These are phyloP conservation scores for Pararge aegeria DNA, from an alignment of 1,140 invertebrate genomes.

Conservation along the genomic window DNA sequence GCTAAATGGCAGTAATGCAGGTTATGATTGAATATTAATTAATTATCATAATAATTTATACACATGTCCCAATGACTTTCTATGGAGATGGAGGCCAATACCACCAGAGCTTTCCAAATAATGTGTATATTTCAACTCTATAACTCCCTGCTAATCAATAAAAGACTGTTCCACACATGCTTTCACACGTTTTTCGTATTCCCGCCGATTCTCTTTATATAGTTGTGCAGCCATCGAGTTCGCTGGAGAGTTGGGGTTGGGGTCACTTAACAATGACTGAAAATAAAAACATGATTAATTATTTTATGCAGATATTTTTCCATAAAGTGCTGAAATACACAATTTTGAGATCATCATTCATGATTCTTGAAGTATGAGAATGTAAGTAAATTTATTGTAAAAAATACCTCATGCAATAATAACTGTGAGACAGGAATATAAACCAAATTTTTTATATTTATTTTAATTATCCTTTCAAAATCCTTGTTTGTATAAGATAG, in stretches of 20 bases:
- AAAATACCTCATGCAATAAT: no score
- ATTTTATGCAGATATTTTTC: no score
- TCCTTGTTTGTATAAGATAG: no score
- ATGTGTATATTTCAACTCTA: slow-evolving; percentile 41
- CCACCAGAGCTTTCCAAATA: slow-evolving; percentile 44
- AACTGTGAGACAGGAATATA: no score
- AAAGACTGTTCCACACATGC: slow-evolving; percentile 98
- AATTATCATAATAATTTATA: slow-evolving; percentile 56
- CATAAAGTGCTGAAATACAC: no score
- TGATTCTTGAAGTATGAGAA: no score
- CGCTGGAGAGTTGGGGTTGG: slow-evolving; percentile 97
- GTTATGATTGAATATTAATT: slow-evolving; percentile 43
- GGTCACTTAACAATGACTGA: slow-evolving; percentile 96
- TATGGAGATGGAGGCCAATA: slow-evolving; percentile 53
- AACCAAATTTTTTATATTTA: no score
- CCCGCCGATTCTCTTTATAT: slow-evolving; percentile 96
- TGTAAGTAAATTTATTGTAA: no score
- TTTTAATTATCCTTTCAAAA: no score
- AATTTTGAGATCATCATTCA: no score
- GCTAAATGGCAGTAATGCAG: slow-evolving; percentile 36
- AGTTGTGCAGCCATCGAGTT: slow-evolving; percentile 98
- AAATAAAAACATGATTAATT: slow-evolving; percentile 68
- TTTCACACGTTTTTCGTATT: slow-evolving; percentile 98
- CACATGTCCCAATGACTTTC: slow-evolving; percentile 65
- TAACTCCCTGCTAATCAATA: slow-evolving; percentile 88